Conservation (phyloP, 1,140 invertebrate genomes). For the Phymastichus coffea region DNA sequence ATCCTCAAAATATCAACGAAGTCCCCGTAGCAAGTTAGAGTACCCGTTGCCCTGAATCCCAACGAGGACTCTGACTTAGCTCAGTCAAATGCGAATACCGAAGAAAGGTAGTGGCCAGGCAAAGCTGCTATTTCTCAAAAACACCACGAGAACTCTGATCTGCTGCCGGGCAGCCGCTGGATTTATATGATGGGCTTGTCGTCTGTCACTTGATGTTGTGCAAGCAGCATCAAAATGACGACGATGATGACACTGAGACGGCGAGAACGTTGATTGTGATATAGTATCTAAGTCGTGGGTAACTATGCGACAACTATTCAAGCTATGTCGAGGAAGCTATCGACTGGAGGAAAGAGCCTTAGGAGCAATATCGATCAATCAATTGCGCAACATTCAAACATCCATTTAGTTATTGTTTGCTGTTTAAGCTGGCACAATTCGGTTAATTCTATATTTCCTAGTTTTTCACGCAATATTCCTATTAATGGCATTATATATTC, state of each 20-base stretch:
- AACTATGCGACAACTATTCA: not conserved
- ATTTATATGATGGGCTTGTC: no score
- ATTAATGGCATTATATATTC: no score
- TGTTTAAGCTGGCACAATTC: no score
- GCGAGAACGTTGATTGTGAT: slow-evolving; percentile 6
- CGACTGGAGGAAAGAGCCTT: no score
- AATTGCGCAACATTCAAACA: no score
- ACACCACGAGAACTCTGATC: not conserved
- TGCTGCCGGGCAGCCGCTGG: no score
- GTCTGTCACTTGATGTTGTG: no score
- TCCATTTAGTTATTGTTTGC: no score
- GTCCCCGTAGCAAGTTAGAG: slow-evolving; percentile 8
- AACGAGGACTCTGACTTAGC: slow-evolving; percentile 14
- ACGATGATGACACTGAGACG: not conserved
- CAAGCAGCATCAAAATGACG: not conserved
- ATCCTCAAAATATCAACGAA: slow-evolving; percentile 10
- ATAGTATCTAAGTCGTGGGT: slow-evolving; percentile 7
- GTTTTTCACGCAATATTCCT: no score
- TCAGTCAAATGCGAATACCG: not conserved
- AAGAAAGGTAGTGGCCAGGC: not conserved
- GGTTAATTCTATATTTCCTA: no score
- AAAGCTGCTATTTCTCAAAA: not conserved
- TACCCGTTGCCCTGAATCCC: not conserved
- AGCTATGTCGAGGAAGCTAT: not conserved
- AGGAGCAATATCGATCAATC: no score